phyloP scores from a whole-genome alignment of 2,888 invertebrate genomes.

The Gasteruption jaculator region DNA sequence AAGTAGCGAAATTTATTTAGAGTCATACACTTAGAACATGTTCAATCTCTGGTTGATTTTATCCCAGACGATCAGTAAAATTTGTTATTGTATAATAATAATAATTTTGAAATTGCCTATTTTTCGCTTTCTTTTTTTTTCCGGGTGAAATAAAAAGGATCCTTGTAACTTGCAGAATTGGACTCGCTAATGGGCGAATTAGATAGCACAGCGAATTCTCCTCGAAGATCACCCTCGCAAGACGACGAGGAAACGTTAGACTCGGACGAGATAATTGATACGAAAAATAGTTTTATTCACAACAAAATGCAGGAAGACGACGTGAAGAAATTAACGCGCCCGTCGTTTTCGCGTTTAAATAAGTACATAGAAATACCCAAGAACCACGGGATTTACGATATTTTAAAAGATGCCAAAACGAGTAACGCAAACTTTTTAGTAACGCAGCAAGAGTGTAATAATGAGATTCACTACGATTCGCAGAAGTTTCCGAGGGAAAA shows the following conservation, averaged over 20 bases:
- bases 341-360: conserved; percentile 28
- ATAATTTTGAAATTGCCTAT: conserved; percentile 1
- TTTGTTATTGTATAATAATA: neutral
- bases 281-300: conserved; percentile 39
- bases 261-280: conserved; percentile 40
- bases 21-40: no score
- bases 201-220: conserved; percentile 44
- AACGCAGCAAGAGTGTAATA: conserved; percentile 49
- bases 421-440: conserved; percentile 58
- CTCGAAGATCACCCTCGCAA: conserved; percentile 40
- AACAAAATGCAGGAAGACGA: conserved; percentile 38
- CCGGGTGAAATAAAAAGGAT: neutral
- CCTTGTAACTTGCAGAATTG: conserved; percentile 21
- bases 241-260: conserved; percentile 40
- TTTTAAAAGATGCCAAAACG: conserved; percentile 58
- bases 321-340: conserved; percentile 23
- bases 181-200: conserved; percentile 42
- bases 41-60: no score
- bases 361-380: conserved; percentile 36
- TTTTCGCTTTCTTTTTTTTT: neutral
- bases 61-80: no score
- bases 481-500: conserved; percentile 58
- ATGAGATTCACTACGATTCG: conserved; percentile 56
- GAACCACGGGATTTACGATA: conserved; percentile 51
- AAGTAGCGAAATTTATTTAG: no score